Base-by-base conservation (phyloP, 23 tunicate genomes). In the Halocynthia aurantium region DNA sequence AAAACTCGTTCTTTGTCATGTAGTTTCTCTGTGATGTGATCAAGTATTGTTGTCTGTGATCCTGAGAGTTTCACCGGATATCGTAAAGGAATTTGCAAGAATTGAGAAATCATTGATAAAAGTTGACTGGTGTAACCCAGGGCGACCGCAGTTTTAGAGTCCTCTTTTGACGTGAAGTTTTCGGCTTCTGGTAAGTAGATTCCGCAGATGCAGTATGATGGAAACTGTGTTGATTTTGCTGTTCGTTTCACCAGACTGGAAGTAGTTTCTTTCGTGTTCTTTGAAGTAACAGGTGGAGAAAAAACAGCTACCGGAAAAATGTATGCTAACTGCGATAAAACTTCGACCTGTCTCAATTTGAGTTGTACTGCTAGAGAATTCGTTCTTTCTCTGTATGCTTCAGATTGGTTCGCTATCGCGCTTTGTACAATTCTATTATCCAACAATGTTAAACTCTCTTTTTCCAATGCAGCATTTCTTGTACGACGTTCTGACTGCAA, bases 1-100 rank as follows among this genome's bases (percentile, higher is more conserved):
- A 90, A 90, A n/a, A 85, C 62, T 81, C 97, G 62, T 22, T 90
- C 91, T 52, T 76, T 82, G 19, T 90, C 97, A 70, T 57, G 83
- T 13, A 85, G 80, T 72, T 84, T 90, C 10, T 90, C 97, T 7
- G 86, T 80, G 19, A 82, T 86, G 73, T 90, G 80, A 57, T 90
- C 97, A 0, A 84, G 51, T 7, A 90, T 72, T 52, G 86, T 66
- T 8, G 89, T 57, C 31, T 64, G 76, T 5, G 97, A 85, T 8
- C 97, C 90, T 22, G 77, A 70, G 21, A 52, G 81, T 54, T 50
- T 19, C 61, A 90, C 10, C 2, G 88, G 90, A 77, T 90, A 90
- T n/a, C 97, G 83, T 63, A 90, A 75, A 0, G 97, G 90, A 56
- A 90, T 77, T 6, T 84, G 76, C 6, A 82, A 53, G 61, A 84